Evolutionary conservation across 2,888 invertebrate genomes (phyloP), one percentile per base, ranked within the genome.

Genomic region (Diadegma fenestrale): DNA sequence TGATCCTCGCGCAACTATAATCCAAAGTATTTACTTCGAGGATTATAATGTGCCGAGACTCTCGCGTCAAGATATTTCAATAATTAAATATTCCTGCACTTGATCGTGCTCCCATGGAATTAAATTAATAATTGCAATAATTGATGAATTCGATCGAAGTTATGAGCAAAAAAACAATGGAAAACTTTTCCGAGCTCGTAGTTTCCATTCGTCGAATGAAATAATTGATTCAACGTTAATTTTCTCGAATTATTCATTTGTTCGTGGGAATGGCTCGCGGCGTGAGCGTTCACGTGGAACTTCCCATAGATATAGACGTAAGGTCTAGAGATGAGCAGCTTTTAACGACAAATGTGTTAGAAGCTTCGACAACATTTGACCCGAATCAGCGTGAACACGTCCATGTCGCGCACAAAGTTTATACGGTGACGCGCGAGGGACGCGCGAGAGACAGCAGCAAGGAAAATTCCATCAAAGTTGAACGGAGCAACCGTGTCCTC

Each of bases 361-460:
- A 73, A 73, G 37, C 73, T 64, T 79, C 78, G 75, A 82, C 81
- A 79, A 75, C 82, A 71, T 82, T 82, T 64, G 72, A 75, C 82
- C 75, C 22, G 68, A 43, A 73, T 85, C 71, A 73, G 81, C 63
- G 75, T 66, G 54, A 51, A 78, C 58, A 26, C 26, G 58, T 58
- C 51, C 66, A 26, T 45, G 30, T 19, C 63, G 45, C 30, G 37
- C 8, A 33, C 51, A 22, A 77, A 64, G 73, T 69, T 68, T 69
- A 30, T n/a, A 58, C 45, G 12, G 5, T 58, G 1, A 41, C 41
- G 45, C 41, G 45, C n/a, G 19, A 45, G 58, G 45, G 48, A 61
- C 33, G 33, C 33, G 33, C 58, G 69, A 64, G 48, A 22, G 66
- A 66, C 71, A 71, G 64, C 19, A 14, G 14, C 33, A 10, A 45